These are phyloP conservation scores for Gulo gulo DNA, from an alignment of 2,113 vertebrate species.

Conservation along the genomic window DNA sequence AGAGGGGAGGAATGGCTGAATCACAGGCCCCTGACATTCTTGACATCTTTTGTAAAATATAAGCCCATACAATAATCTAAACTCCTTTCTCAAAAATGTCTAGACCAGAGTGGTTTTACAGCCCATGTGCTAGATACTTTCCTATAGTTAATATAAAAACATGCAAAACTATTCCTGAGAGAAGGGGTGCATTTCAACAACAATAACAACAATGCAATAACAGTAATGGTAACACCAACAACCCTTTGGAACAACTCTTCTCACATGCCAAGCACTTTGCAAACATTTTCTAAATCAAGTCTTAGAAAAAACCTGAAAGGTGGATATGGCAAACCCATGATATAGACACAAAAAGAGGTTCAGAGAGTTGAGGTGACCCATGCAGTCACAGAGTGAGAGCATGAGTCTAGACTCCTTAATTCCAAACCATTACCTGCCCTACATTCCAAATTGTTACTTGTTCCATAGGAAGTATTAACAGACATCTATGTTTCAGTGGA, in stretches of 20 bases:
- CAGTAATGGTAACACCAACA: neutral
- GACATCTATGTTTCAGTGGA: neutral
- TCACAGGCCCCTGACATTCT: neutral
- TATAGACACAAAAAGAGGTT: neutral
- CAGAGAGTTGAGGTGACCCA: neutral
- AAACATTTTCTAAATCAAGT: neutral
- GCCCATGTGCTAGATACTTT: neutral
- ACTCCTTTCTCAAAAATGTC: conserved; percentile 2
- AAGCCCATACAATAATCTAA: neutral
- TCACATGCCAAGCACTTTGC: neutral
- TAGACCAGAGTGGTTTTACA: neutral
- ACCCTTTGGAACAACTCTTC: neutral
- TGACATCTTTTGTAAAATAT: neutral
- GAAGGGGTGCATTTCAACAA: neutral
- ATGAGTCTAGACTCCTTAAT: neutral
- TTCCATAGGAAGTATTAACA: neutral
- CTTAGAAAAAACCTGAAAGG: neutral
- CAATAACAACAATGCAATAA: neutral
- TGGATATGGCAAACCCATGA: neutral
- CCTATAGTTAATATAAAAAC: neutral
- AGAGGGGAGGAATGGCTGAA: neutral
- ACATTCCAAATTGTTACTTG: neutral
- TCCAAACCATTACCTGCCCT: neutral
- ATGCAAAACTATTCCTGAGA: neutral
- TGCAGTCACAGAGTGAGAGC: neutral